Evolutionary conservation across 2,797 vertebrate species (phyloP).

Genomic region (Dallia pectoralis): DNA sequence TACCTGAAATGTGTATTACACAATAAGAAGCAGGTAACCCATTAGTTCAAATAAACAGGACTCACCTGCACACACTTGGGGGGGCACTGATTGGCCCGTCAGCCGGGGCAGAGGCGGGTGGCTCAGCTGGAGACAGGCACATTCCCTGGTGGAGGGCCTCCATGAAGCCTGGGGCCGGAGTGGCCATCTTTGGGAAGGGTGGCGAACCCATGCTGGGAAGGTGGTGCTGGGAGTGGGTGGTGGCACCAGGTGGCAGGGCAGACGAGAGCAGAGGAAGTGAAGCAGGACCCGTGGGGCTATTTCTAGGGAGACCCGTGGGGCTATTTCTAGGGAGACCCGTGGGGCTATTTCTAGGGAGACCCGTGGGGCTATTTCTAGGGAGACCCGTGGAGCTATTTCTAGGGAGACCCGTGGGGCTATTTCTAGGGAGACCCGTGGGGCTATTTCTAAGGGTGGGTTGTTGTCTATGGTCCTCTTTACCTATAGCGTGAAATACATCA

Average conservation of each 20-base stretch:
- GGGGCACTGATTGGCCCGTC: constrained; percentile 87
- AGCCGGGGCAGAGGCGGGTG: constrained; percentile 66
- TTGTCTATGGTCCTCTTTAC: constrained; percentile 91
- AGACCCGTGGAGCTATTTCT: constrained; percentile 84
- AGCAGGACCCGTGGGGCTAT: constrained; percentile 82
- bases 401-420: constrained; percentile 82
- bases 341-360: constrained; percentile 83
- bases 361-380: constrained; percentile 84
- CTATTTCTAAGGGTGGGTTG: too few species aligned
- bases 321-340: constrained; percentile 83
- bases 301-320: constrained; percentile 83
- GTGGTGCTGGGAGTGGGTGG: constrained; percentile 82
- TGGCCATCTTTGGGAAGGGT: constrained; percentile 85
- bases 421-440: too few species aligned
- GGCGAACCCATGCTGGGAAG: constrained; percentile 82
- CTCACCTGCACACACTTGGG: constrained; percentile 95
- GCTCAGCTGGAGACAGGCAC: constrained; percentile 82
- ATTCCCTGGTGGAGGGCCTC: constrained; percentile 87
- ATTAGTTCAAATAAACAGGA: neutral
- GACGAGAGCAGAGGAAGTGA: constrained; percentile 81
- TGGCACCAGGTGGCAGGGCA: constrained; percentile 78
- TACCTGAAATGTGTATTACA: neutral
- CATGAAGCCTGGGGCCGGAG: constrained; percentile 83
- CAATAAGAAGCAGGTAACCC: neutral
- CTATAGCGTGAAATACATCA: constrained; percentile 92